Conservation (phyloP, 2,888 invertebrate genomes). For the Tetropium fuscum region DNA sequence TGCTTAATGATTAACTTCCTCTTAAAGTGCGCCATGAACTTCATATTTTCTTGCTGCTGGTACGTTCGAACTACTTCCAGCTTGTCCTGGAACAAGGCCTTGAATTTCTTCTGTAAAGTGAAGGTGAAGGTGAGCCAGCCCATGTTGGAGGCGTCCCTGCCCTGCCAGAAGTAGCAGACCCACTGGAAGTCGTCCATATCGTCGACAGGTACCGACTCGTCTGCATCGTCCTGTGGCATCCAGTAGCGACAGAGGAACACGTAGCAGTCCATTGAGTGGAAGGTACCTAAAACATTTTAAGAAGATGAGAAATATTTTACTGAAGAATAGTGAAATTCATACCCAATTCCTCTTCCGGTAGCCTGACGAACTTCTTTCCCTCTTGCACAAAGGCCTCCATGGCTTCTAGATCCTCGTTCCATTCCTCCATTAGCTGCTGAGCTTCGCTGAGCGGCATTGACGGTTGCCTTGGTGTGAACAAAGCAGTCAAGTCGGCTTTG, state of each 20-base stretch:
- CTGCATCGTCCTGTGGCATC: constrained; percentile 74
- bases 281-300: too few relatives aligned
- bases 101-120: constrained; percentile 93
- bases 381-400: constrained; percentile 99
- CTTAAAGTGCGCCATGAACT: constrained; percentile 98
- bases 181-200: constrained; percentile 76
- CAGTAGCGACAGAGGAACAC: constrained; percentile 98
- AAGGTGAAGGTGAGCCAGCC: constrained; percentile 99
- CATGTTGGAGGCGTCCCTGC: constrained; percentile 97
- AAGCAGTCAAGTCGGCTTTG: constrained; percentile 92
- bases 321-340: too few relatives aligned
- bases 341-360: constrained; percentile 95
- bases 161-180: constrained; percentile 99
- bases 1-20: constrained; percentile 92
- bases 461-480: constrained; percentile 95
- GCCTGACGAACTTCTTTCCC: constrained; percentile 95
- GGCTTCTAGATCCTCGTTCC: constrained; percentile 98
- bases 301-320: too few relatives aligned
- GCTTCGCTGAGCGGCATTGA: constrained; percentile 88
- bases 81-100: constrained; percentile 87
- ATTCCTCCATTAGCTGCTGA: constrained; percentile 90
- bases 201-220: constrained; percentile 63
- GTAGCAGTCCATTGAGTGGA: constrained; percentile 96
- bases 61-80: constrained; percentile 96
- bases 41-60: constrained; percentile 98